These are phyloP conservation scores for Bombus polaris DNA, from an alignment of 1,140 invertebrate species.

Conservation along the genomic window DNA sequence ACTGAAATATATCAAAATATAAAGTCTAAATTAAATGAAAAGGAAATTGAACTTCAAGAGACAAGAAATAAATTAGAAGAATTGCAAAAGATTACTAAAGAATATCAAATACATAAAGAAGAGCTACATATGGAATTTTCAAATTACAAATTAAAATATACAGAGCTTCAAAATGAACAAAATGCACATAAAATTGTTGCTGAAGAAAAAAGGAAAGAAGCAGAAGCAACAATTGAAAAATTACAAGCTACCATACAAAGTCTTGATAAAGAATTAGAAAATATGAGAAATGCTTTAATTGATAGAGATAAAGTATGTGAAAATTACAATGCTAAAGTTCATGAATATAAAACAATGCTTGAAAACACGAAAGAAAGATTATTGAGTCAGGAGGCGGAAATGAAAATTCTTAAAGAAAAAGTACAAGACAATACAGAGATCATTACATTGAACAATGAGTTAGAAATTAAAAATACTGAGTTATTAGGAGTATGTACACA, in stretches of 20 bases:
- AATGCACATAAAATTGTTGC: slow-evolving; percentile 56
- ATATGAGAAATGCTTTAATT: slow-evolving; percentile 58
- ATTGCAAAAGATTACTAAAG: slow-evolving; percentile 66
- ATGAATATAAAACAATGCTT: slow-evolving; percentile 59
- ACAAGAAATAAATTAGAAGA: slow-evolving; percentile 66
- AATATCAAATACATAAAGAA: slow-evolving; percentile 83
- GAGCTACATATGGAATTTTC: slow-evolving; percentile 81
- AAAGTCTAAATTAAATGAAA: slow-evolving; percentile 82
- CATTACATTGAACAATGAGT: slow-evolving; percentile 53
- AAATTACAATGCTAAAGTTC: slow-evolving; percentile 64
- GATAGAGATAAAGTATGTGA: slow-evolving; percentile 66
- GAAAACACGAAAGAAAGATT: slow-evolving; percentile 66
- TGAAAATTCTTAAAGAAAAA: slow-evolving; percentile 54
- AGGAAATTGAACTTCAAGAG: slow-evolving; percentile 80
- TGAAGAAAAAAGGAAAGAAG: slow-evolving; percentile 46
- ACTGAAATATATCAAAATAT: slow-evolving; percentile 78
- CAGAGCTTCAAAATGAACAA: slow-evolving; percentile 64
- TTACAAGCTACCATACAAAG: slow-evolving; percentile 60
- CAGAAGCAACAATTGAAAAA: slow-evolving; percentile 59
- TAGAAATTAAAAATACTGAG: slow-evolving; percentile 67
- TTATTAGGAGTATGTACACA: slow-evolving; percentile 60
- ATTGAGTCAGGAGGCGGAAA: slow-evolving; percentile 53
- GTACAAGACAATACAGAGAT: slow-evolving; percentile 62
- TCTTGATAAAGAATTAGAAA: slow-evolving; percentile 66
- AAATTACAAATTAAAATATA: slow-evolving; percentile 73